Evolutionary conservation across 2,113 vertebrate species (phyloP).

Genomic region (Loxodonta africana): DNA sequence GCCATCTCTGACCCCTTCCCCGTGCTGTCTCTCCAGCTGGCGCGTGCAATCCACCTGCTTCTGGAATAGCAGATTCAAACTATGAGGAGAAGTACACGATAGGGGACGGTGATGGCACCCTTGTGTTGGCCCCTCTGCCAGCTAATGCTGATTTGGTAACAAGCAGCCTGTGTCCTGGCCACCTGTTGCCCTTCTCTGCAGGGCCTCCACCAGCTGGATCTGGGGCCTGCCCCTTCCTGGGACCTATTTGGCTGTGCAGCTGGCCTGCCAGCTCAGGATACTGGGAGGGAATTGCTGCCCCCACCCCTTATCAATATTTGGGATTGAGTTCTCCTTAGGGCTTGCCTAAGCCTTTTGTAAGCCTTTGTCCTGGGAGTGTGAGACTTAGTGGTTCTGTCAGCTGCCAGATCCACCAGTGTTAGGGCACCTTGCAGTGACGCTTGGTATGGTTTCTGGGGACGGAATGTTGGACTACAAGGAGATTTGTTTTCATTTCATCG

Average conservation of each 20-base stretch:
- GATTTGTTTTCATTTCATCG: not conserved
- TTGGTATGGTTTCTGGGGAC: fast-evolving
- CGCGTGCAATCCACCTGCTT: slow-evolving; percentile 89
- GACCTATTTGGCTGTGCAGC: not conserved
- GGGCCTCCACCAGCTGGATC: too few species aligned
- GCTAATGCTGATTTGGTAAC: not conserved
- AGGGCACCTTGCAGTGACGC: too few species aligned
- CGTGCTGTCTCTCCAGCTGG: slow-evolving; percentile 83
- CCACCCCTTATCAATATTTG: not conserved
- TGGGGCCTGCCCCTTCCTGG: not conserved
- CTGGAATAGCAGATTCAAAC: slow-evolving; percentile 90
- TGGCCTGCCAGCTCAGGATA: not conserved
- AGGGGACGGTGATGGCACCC: not conserved
- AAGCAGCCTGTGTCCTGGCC: too few species aligned
- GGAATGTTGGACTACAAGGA: not conserved
- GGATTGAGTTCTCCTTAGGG: not conserved
- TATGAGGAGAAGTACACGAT: slow-evolving; percentile 85
- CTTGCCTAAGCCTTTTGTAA: not conserved
- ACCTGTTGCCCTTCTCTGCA: not conserved
- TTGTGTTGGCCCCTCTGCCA: not conserved
- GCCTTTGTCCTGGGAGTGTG: not conserved
- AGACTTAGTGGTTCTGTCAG: not conserved
- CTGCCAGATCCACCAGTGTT: not conserved
- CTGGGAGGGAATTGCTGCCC: not conserved
- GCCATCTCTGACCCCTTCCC: not conserved